Evolutionary conservation across 37 sponge, comb jelly and placozoan genomes (phyloP).

Genomic region (Aplysina aerophoba): DNA sequence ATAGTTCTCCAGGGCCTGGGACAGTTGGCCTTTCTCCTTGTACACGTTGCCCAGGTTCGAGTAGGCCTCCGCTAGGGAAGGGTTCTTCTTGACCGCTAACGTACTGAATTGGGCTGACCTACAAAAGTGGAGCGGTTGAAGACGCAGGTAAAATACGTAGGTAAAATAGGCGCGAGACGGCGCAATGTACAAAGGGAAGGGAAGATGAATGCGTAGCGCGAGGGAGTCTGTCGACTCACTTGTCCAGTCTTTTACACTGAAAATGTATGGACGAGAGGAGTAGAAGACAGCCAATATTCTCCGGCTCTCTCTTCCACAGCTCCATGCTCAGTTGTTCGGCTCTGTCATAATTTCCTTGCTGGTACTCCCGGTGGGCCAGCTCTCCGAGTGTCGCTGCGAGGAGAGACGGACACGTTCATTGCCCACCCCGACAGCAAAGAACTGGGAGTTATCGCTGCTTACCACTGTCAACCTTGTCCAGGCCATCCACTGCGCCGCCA

Average conservation of each 20-base stretch:
- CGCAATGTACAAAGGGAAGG: background rate
- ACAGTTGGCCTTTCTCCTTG: constrained; percentile 94
- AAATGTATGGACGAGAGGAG: constrained; percentile 99
- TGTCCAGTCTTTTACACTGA: constrained; percentile 95
- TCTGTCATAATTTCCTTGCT: constrained; percentile 87
- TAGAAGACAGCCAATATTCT: constrained; percentile 95
- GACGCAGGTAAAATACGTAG: background rate
- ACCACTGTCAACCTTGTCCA: constrained; percentile 26
- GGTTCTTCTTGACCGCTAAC: constrained; percentile 97
- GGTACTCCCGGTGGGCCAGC: constrained; percentile 95
- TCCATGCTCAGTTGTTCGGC: constrained; percentile 96
- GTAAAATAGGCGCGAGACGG: background rate
- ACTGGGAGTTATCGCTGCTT: background rate
- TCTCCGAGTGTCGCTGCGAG: constrained; percentile 82
- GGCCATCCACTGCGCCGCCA: background rate
- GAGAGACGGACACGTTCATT: background rate
- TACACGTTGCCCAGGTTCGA: constrained; percentile 99
- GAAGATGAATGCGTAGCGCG: background rate
- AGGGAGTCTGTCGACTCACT: constrained; percentile 61
- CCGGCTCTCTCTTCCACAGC: constrained; percentile 95
- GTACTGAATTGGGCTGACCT: constrained; percentile 98
- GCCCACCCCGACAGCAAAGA: background rate
- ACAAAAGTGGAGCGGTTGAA: background rate
- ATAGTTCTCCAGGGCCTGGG: constrained; percentile 93
- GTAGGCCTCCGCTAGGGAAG: constrained; percentile 94